Evolutionary conservation across 1,140 invertebrate genomes (phyloP).

Genomic region (Harpegnathos saltator): DNA sequence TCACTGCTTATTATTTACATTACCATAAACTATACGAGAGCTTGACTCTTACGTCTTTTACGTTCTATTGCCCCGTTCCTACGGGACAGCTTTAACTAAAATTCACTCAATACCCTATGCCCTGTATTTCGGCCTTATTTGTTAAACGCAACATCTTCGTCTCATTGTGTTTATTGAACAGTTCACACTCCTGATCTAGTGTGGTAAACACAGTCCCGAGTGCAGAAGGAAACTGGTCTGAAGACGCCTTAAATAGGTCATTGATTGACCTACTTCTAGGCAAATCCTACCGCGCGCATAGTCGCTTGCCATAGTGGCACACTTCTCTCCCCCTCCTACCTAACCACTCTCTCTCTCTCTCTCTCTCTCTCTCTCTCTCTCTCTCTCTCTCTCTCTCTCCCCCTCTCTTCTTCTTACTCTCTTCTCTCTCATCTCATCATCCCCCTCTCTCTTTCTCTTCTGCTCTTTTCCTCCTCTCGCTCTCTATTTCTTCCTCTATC

Average conservation of each 20-base stretch:
- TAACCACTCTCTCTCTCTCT: slow-evolving; percentile 39
- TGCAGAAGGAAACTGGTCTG: slow-evolving; percentile 51
- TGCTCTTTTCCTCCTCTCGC: too few species aligned
- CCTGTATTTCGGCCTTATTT: slow-evolving; percentile 14
- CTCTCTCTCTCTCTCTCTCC: slow-evolving; percentile 1
- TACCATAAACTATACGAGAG: too few species aligned
- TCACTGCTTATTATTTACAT: too few species aligned
- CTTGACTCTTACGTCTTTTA: too few species aligned
- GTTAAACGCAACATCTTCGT: neutral
- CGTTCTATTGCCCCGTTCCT: neutral
- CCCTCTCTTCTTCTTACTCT: slow-evolving; percentile 20
- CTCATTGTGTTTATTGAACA: neutral
- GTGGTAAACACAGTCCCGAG: slow-evolving; percentile 19
- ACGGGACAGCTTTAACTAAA: neutral
- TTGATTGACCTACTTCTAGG: slow-evolving; percentile 82
- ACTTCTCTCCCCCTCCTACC: neutral
- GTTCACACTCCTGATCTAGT: slow-evolving; percentile 3
- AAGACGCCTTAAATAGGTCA: slow-evolving; percentile 80
- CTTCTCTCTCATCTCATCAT: neutral
- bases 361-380: slow-evolving; percentile 1
- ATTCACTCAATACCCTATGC: neutral
- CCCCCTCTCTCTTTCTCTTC: neutral
- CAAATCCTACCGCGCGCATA: slow-evolving; percentile 60
- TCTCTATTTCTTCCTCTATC: neutral
- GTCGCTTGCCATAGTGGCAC: slow-evolving; percentile 43